Conservation (phyloP, 2,113 vertebrate species). For the Oceanites oceanicus region DNA sequence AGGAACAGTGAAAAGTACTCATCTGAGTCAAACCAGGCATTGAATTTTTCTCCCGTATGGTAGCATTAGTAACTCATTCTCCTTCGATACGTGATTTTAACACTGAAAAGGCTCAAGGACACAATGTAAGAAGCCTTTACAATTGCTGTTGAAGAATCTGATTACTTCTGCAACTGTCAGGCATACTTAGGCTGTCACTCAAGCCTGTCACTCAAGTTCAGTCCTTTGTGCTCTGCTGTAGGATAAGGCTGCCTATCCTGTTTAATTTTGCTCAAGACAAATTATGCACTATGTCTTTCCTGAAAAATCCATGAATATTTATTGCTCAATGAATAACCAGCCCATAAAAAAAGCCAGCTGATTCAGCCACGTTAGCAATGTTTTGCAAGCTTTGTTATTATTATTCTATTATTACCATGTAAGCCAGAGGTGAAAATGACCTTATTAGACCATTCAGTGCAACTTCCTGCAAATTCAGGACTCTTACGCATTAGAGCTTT, state of each 20-base stretch:
- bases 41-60: not conserved
- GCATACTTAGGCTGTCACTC: not conserved
- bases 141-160: not conserved
- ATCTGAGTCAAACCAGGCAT: not conserved
- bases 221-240: not conserved
- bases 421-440: slow-evolving; percentile 22
- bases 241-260: not conserved
- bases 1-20: not conserved
- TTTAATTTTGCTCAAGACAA: slow-evolving; percentile 25
- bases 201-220: not conserved
- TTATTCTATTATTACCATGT: not conserved
- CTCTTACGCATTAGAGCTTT: not conserved
- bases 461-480: not conserved
- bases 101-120: not conserved
- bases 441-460: slow-evolving; percentile 2
- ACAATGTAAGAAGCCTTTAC: not conserved
- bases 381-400: not conserved
- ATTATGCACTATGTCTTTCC: not conserved
- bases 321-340: slow-evolving; percentile 14
- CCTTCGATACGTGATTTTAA: not conserved
- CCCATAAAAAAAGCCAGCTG: not conserved
- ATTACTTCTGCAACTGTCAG: not conserved
- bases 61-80: not conserved
- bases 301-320: slow-evolving; percentile 31
- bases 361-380: not conserved